phyloP scores from a whole-genome alignment of 2,113 vertebrate genomes.

The Hemichromis elongatus region DNA sequence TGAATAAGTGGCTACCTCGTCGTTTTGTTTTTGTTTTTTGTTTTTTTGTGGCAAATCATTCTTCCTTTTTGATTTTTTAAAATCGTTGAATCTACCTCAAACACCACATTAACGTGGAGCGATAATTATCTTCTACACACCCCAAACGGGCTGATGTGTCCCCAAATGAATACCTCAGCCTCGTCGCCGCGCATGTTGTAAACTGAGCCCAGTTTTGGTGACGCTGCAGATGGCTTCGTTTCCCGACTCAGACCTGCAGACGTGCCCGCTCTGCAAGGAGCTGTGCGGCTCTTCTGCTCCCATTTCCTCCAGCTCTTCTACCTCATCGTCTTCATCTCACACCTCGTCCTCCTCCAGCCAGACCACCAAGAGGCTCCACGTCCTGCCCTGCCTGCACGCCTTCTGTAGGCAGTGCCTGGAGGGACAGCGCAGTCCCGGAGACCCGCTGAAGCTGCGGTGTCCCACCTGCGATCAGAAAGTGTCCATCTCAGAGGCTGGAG shows the following conservation, averaged over 20 bases:
- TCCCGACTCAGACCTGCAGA: conserved; percentile 88
- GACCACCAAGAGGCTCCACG: conserved; percentile 79
- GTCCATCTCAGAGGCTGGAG: conserved; percentile 84
- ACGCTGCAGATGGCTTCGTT: conserved; percentile 86
- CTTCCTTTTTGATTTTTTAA: background rate
- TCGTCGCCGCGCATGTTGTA: conserved; percentile 17
- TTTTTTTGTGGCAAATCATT: background rate
- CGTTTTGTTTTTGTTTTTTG: background rate
- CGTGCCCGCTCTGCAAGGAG: conserved; percentile 90
- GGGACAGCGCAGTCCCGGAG: conserved; percentile 80
- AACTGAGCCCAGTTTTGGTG: conserved; percentile 26
- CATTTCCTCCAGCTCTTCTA: conserved; percentile 84
- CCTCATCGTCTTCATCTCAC: conserved; percentile 86
- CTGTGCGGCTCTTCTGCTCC: conserved; percentile 86
- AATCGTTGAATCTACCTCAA: conserved; percentile 64
- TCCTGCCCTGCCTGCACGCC: conserved; percentile 89
- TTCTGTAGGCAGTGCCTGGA: conserved; percentile 93
- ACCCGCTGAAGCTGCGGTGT: conserved; percentile 84
- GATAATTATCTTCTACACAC: background rate
- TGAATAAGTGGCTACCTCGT: conserved; percentile 23
- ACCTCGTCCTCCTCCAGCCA: conserved; percentile 72
- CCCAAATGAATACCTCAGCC: conserved; percentile 41
- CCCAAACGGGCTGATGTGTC: conserved; percentile 10
- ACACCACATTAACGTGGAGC: background rate
- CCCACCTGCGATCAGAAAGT: conserved; percentile 90